Percentiles rank a stretch among this genome's conserved stretches.
phyloP scores from a whole-genome alignment of 1,140 invertebrate genomes.

The Musca domestica region DNA sequence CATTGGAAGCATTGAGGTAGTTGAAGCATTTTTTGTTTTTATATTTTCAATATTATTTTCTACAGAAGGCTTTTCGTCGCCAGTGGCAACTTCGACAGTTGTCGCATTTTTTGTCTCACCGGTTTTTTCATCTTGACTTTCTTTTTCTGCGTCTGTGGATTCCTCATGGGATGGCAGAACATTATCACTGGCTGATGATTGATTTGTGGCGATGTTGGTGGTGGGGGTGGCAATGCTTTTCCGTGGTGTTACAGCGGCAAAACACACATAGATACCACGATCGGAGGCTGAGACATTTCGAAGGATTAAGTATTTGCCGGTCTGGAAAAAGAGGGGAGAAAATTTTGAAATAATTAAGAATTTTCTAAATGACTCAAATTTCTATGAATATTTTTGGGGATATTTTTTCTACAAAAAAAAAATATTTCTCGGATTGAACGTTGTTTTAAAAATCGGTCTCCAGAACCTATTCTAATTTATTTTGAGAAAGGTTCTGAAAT shows the following conservation, averaged over 20 bases:
- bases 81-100: neutral
- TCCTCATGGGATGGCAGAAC: neutral
- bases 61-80: neutral
- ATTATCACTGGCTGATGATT: neutral
- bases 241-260: constrained; percentile 36
- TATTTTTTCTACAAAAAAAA: too few species aligned
- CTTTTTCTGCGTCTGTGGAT: neutral
- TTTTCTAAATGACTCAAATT: too few species aligned
- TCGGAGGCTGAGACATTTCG: constrained; percentile 46
- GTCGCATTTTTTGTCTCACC: neutral
- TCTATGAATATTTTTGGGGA: too few species aligned
- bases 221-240: neutral
- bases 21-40: constrained; percentile 26
- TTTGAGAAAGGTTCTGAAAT: too few species aligned
- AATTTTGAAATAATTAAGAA: too few species aligned
- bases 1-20: constrained; percentile 30
- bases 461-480: too few species aligned
- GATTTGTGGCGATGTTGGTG: neutral
- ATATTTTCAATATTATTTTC: constrained; percentile 11
- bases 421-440: too few species aligned
- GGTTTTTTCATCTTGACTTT: constrained; percentile 2
- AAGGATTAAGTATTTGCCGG: constrained; percentile 42
- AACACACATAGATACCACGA: constrained; percentile 49
- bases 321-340: constrained; percentile 30
- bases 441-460: too few species aligned